Conservation (phyloP, 2,797 vertebrate genomes). For the Pipistrellus pipistrellus region DNA sequence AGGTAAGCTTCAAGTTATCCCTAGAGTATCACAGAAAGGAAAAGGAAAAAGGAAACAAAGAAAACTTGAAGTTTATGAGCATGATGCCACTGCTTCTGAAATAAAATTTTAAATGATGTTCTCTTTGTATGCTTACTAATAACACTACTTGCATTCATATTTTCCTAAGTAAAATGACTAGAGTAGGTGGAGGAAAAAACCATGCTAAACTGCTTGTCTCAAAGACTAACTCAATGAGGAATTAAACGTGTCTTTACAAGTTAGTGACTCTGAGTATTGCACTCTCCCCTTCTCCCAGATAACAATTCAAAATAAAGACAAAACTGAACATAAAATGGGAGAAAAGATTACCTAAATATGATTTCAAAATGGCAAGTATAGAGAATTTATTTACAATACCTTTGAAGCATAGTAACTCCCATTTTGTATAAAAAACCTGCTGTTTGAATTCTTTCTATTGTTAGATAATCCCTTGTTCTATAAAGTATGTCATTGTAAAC, state of each 20-base stretch:
- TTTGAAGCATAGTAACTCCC: too few relatives aligned
- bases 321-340: constrained; percentile 8
- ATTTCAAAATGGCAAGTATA: background rate
- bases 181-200: constrained; percentile 26
- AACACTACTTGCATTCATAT: constrained; percentile 66
- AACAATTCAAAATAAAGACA: constrained; percentile 34
- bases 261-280: constrained; percentile 14
- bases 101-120: constrained; percentile 61
- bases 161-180: constrained; percentile 70
- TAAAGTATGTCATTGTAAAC: too few relatives aligned
- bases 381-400: background rate
- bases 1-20: background rate
- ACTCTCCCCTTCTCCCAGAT: background rate
- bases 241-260: constrained; percentile 29
- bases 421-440: too few relatives aligned
- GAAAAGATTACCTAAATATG: background rate
- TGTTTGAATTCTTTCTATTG: too few relatives aligned
- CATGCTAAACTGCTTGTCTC: constrained; percentile 45
- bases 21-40: background rate
- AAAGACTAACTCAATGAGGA: constrained; percentile 34
- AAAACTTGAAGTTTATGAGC: constrained; percentile 41
- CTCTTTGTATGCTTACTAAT: constrained; percentile 45
- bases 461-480: too few relatives aligned
- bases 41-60: constrained; percentile 75
- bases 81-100: constrained; percentile 58